A percentile compares a stretch with the other conserved stretches of the same genome.
phyloP scores from a whole-genome alignment of 2,113 vertebrate genomes.

The Cyphomyrus plagiostoma region DNA sequence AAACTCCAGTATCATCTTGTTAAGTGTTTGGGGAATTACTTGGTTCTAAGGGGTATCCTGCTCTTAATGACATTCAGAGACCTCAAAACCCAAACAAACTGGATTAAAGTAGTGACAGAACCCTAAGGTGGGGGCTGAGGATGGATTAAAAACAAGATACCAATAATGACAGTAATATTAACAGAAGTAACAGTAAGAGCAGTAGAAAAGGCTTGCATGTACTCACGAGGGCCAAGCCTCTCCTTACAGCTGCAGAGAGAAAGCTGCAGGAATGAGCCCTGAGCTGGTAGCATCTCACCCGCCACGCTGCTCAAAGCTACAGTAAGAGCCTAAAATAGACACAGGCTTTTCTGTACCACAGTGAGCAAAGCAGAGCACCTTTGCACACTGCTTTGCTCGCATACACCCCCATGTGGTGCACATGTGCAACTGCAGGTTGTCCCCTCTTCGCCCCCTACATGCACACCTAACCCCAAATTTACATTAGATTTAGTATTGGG shows the following conservation, averaged over 20 bases:
- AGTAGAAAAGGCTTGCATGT: slow-evolving; percentile 70
- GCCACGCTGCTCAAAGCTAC: slow-evolving; percentile 97
- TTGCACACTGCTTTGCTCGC: not conserved
- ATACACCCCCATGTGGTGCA: not conserved
- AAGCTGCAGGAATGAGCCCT: slow-evolving; percentile 98
- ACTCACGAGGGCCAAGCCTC: slow-evolving; percentile 95
- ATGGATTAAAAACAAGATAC: slow-evolving; percentile 4
- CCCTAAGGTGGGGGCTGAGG: not conserved
- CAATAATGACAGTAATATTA: not conserved
- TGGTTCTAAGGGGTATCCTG: not conserved
- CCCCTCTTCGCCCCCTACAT: not conserved
- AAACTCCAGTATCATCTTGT: not conserved
- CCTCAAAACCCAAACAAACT: not conserved
- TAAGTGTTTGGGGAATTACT: not conserved
- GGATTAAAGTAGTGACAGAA: not conserved
- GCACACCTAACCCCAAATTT: slow-evolving; percentile 16
- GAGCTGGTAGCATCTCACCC: slow-evolving; percentile 98
- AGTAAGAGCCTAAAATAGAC: slow-evolving; percentile 99
- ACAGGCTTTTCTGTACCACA: slow-evolving; percentile 99
- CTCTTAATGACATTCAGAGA: not conserved
- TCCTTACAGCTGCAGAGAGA: slow-evolving; percentile 99
- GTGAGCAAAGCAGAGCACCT: slow-evolving; percentile 72
- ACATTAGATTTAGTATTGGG: not conserved
- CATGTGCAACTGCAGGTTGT: not conserved
- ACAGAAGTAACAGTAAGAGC: not conserved